Percentiles rank a stretch among this genome's conserved stretches.
These are phyloP conservation scores for Parazoanthus swiftii DNA, from an alignment of 92 coral and sea anemone genomes.

Conservation along the genomic window DNA sequence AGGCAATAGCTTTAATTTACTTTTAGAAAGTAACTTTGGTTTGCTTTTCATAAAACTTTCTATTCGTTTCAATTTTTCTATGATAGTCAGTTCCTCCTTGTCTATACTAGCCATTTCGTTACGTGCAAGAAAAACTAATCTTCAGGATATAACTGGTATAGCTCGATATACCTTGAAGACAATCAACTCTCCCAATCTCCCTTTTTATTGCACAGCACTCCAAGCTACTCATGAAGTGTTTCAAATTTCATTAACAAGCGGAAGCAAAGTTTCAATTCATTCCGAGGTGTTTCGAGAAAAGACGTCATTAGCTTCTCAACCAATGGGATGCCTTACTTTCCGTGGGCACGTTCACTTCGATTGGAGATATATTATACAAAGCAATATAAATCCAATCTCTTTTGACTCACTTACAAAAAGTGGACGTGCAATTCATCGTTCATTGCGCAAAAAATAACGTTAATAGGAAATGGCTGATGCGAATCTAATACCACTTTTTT, in stretches of 20 bases:
- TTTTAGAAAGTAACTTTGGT: not conserved
- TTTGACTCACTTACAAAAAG: not conserved
- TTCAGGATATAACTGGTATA: not conserved
- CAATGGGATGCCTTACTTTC: not conserved
- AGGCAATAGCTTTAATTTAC: not conserved
- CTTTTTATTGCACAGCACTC: not conserved
- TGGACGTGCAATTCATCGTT: not conserved
- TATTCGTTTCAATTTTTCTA: no score
- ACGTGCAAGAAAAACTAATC: not conserved
- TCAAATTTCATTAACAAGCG: not conserved
- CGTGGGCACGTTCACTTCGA: not conserved
- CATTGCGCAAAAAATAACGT: not conserved
- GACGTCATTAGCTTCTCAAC: not conserved
- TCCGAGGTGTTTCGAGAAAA: not conserved
- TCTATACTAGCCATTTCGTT: not conserved
- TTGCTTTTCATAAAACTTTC: no score
- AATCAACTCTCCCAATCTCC: no score
- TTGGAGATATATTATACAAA: no score
- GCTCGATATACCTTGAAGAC: not conserved
- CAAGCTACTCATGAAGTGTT: not conserved
- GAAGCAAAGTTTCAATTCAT: not conserved
- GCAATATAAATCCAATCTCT: not conserved
- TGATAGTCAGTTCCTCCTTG: not conserved
- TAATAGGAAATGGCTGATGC: not conserved
- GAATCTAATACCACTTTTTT: no score